These are phyloP conservation scores for Harpagus bidentatus DNA, from an alignment of 2,113 vertebrate genomes.

Conservation along the genomic window DNA sequence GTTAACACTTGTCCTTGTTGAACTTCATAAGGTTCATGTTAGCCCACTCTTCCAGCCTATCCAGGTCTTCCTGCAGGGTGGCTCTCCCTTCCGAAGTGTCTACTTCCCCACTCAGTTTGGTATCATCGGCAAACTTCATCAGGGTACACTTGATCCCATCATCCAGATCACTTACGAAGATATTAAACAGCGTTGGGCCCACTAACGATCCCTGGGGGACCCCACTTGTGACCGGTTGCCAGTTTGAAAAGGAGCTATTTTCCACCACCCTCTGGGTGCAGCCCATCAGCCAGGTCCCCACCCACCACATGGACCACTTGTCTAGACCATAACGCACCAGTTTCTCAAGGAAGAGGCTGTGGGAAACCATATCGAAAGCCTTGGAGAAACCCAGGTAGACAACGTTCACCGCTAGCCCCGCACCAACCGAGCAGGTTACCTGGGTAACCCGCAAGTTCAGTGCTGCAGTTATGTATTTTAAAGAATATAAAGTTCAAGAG, in stretches of 20 bases:
- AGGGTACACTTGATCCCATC: neutral
- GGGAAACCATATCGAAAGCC: neutral
- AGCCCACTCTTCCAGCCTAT: no score
- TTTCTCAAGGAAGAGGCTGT: neutral
- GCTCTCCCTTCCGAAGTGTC: no score
- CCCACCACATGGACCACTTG: fast-evolving
- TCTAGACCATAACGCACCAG: neutral
- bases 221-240: neutral
- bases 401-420: neutral
- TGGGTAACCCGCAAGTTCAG: neutral
- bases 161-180: neutral
- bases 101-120: neutral
- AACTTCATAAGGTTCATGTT: no score
- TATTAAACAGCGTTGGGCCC: neutral
- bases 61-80: no score
- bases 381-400: neutral
- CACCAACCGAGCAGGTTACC: neutral
- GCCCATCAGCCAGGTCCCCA: neutral
- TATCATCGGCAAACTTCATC: neutral
- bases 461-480: neutral
- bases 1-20: no score
- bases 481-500: neutral
- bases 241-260: neutral
- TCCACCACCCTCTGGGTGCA: fast-evolving
- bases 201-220: neutral